Evolutionary conservation across 2,888 invertebrate genomes (phyloP).

Genomic region (Pomacea canaliculata): DNA sequence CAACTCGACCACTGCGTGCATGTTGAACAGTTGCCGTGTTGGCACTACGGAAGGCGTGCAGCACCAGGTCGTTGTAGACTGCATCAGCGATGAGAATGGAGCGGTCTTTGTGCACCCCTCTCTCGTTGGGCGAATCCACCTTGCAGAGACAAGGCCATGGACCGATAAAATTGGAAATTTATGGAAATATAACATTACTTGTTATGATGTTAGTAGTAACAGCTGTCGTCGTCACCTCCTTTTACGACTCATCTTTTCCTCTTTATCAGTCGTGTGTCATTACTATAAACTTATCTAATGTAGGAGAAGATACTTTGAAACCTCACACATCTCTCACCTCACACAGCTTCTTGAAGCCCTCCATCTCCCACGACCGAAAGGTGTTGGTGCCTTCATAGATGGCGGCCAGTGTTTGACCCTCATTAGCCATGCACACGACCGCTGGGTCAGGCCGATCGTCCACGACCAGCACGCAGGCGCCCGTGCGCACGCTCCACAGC

Average conservation of each 20-base stretch:
- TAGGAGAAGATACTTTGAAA: background rate
- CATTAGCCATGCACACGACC: slow-evolving; percentile 53
- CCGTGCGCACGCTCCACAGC: slow-evolving; percentile 56
- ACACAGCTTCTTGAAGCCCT: slow-evolving; percentile 42
- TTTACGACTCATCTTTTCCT: too few species aligned
- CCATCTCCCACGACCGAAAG: slow-evolving; percentile 58
- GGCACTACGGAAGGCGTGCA: slow-evolving; percentile 61
- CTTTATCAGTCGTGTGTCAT: too few species aligned
- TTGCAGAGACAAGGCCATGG: background rate
- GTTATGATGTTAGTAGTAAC: too few species aligned
- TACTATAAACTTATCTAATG: too few species aligned
- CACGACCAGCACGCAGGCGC: slow-evolving; percentile 46
- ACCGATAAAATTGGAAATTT: too few species aligned
- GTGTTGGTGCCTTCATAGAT: slow-evolving; percentile 62
- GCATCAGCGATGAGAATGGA: slow-evolving; percentile 54
- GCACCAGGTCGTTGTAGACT: slow-evolving; percentile 54
- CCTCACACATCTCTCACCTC: slow-evolving; percentile 38
- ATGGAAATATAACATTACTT: too few species aligned
- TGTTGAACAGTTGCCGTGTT: slow-evolving; percentile 58
- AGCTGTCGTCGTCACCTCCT: too few species aligned
- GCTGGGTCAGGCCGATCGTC: slow-evolving; percentile 61
- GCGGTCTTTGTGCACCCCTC: slow-evolving; percentile 56
- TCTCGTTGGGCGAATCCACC: slow-evolving; percentile 9
- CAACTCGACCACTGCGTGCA: slow-evolving; percentile 54
- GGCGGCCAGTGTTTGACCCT: slow-evolving; percentile 57